Conservation (phyloP, 2,888 invertebrate species). For the Tetranychus piercei region DNA sequence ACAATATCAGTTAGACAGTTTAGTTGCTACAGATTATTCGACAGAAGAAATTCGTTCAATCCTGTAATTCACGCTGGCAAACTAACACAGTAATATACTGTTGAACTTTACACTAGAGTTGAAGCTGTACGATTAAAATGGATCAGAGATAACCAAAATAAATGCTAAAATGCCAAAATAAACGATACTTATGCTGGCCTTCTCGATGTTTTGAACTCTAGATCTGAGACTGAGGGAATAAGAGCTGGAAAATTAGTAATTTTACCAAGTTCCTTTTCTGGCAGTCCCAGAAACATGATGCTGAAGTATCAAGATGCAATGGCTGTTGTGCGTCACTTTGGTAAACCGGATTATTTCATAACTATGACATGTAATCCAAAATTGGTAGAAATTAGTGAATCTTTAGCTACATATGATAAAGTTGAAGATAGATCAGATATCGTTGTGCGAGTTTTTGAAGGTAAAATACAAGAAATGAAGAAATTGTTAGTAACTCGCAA, state of each 20-base stretch:
- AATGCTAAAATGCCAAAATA: too few relatives aligned
- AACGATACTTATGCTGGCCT: slow-evolving; percentile 29
- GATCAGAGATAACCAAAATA: slow-evolving; percentile 27
- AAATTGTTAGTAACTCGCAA: slow-evolving; percentile 28
- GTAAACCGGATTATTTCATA: slow-evolving; percentile 34
- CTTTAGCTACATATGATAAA: slow-evolving; percentile 24
- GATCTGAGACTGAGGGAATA: background rate
- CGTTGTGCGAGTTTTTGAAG: slow-evolving; percentile 21
- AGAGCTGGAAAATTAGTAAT: slow-evolving; percentile 10
- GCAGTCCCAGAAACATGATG: slow-evolving; percentile 32
- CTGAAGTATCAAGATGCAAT: slow-evolving; percentile 34
- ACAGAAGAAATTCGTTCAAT: background rate
- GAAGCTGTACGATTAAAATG: slow-evolving; percentile 29
- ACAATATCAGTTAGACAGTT: background rate
- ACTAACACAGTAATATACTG: slow-evolving; percentile 28
- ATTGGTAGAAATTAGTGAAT: slow-evolving; percentile 33
- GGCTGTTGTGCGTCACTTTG: slow-evolving; percentile 33
- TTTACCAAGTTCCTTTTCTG: slow-evolving; percentile 23
- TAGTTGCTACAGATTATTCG: background rate
- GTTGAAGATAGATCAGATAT: slow-evolving; percentile 32
- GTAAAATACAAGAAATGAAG: slow-evolving; percentile 21
- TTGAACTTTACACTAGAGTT: slow-evolving; percentile 29
- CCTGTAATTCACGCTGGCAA: background rate
- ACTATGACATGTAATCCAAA: slow-evolving; percentile 35
- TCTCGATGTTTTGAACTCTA: slow-evolving; percentile 21